phyloP scores from a whole-genome alignment of 2,888 invertebrate species.

The Mesopsocus fuscifrons region DNA sequence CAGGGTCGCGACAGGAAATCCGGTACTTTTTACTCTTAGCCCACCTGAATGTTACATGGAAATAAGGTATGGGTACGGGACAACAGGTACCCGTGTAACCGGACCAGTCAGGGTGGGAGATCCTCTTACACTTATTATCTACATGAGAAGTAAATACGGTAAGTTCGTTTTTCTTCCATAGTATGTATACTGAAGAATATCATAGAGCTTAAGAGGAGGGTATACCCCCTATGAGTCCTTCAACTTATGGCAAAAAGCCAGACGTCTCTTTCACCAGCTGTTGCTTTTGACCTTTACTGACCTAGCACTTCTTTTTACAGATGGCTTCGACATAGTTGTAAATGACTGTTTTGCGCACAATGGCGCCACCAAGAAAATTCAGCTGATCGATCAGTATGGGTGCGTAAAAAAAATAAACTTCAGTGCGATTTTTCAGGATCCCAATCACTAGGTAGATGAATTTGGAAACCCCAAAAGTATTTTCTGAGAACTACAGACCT shows the following conservation, averaged over 20 bases:
- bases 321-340: constrained; percentile 86
- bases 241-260: too few species aligned
- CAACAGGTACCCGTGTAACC: constrained; percentile 62
- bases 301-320: constrained; percentile 29
- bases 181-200: too few species aligned
- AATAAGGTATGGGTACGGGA: constrained; percentile 79
- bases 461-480: constrained; percentile 5
- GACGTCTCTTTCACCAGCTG: too few species aligned
- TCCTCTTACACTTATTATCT: constrained; percentile 77
- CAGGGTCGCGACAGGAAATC: constrained; percentile 87
- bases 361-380: constrained; percentile 79
- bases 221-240: too few species aligned
- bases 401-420: too few species aligned
- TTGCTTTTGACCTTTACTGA: constrained; percentile 4
- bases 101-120: constrained; percentile 86
- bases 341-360: constrained; percentile 90
- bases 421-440: too few species aligned
- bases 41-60: constrained; percentile 95
- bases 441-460: too few species aligned
- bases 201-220: too few species aligned
- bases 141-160: constrained; percentile 92
- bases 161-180: constrained; percentile 24
- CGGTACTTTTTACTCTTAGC: constrained; percentile 78
- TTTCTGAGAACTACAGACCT: too few species aligned
- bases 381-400: constrained; percentile 83